Conservation (phyloP, 2,113 vertebrate species). For the Psettodes erumei region DNA sequence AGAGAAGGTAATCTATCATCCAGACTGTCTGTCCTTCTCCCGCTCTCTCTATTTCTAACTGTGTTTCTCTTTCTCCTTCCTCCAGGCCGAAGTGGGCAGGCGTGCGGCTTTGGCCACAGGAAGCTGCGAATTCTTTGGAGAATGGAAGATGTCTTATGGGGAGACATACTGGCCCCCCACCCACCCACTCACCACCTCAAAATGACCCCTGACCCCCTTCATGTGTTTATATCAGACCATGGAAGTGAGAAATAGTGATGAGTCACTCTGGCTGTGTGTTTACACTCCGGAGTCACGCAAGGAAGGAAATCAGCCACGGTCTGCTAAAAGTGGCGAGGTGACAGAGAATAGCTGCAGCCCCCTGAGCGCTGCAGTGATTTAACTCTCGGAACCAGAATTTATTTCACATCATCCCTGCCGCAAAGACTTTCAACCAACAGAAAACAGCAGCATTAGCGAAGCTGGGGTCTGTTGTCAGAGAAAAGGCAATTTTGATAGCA, state of each 20-base stretch:
- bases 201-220: slow-evolving; percentile 79
- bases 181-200: slow-evolving; percentile 67
- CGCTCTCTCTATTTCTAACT: slow-evolving; percentile 62
- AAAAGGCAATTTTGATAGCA: background rate
- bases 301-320: slow-evolving; percentile 84
- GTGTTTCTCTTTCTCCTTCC: slow-evolving; percentile 77
- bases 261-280: slow-evolving; percentile 82
- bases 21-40: slow-evolving; percentile 41
- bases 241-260: slow-evolving; percentile 84
- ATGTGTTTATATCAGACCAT: slow-evolving; percentile 82
- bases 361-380: slow-evolving; percentile 64
- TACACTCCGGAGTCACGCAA: slow-evolving; percentile 83
- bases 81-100: slow-evolving; percentile 71
- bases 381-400: slow-evolving; percentile 55
- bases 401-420: slow-evolving; percentile 56
- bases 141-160: slow-evolving; percentile 74
- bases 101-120: slow-evolving; percentile 75
- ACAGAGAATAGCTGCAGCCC: slow-evolving; percentile 76
- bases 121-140: slow-evolving; percentile 78
- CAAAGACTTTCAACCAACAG: slow-evolving; percentile 41
- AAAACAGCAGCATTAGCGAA: slow-evolving; percentile 29
- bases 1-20: slow-evolving; percentile 69
- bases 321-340: slow-evolving; percentile 80
- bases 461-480: slow-evolving; percentile 7
- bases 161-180: slow-evolving; percentile 56